These are phyloP conservation scores for Montifringilla adamsi DNA, from an alignment of 2,113 vertebrate genomes.

Conservation along the genomic window DNA sequence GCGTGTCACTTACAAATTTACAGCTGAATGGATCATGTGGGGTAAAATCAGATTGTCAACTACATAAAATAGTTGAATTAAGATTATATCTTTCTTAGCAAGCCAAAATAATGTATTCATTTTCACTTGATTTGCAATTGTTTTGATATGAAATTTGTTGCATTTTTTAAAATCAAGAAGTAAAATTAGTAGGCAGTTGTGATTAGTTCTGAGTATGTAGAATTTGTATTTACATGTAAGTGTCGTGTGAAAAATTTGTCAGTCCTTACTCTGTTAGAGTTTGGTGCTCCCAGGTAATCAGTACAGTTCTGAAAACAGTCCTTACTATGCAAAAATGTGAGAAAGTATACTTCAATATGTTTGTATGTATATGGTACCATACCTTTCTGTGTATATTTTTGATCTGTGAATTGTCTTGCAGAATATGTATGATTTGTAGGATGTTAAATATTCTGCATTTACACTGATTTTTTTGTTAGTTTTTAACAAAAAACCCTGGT, in stretches of 20 bases:
- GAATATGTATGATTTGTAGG: not conserved
- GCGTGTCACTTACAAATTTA: not conserved
- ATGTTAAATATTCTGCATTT: not conserved
- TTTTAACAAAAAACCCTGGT: not conserved
- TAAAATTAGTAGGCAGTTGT: not conserved
- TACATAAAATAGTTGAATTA: not conserved
- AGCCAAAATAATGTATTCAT: not conserved
- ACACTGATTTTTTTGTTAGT: not conserved
- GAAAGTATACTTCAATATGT: not conserved
- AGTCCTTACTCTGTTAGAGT: not conserved
- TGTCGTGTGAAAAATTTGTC: not conserved
- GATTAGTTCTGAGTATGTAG: not conserved
- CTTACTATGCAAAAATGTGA: not conserved
- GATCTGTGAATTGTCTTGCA: not conserved
- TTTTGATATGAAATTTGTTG: not conserved
- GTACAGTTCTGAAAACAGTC: not conserved
- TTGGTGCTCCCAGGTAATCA: not conserved
- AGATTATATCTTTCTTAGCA: not conserved
- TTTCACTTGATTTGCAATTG: not conserved
- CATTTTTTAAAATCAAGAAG: not conserved
- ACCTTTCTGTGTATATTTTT: not conserved
- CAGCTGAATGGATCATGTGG: not conserved
- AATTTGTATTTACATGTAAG: not conserved
- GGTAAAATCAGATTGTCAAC: constrained; percentile 1
- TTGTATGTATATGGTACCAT: not conserved